Conservation (phyloP, 2,113 vertebrate genomes). For the Epinephelus fuscoguttatus region DNA sequence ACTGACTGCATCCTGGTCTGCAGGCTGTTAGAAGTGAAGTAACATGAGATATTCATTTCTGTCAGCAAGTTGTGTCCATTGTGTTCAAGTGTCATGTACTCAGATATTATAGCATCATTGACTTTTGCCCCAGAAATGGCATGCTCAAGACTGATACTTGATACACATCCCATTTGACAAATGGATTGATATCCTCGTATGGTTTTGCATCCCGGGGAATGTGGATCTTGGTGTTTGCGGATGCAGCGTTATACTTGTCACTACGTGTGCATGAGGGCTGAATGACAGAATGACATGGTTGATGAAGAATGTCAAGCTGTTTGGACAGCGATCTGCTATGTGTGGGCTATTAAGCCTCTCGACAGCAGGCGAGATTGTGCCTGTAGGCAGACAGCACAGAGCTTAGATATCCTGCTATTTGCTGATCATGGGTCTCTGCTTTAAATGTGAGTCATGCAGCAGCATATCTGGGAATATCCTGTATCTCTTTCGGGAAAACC, state of each 20-base stretch:
- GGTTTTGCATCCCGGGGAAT: background rate
- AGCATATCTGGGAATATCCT: constrained; percentile 32
- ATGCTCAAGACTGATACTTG: background rate
- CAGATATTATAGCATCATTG: background rate
- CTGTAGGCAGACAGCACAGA: constrained; percentile 16
- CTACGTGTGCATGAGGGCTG: constrained; percentile 23
- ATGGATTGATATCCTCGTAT: background rate
- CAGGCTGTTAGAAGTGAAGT: background rate
- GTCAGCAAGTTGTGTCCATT: background rate
- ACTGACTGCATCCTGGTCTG: background rate
- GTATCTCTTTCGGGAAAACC: constrained; percentile 21
- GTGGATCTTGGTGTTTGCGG: background rate
- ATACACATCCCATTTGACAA: background rate
- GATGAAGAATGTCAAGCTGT: constrained; percentile 10
- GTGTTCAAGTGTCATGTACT: background rate
- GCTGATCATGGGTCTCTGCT: constrained; percentile 36
- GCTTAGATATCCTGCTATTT: constrained; percentile 44
- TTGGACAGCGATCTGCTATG: constrained; percentile 25
- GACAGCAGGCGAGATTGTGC: background rate
- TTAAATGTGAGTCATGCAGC: constrained; percentile 53
- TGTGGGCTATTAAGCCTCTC: constrained; percentile 17
- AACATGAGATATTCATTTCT: background rate
- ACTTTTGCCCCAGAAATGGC: background rate
- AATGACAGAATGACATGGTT: constrained; percentile 4
- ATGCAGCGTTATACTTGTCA: constrained; percentile 24